Conservation (phyloP, 2,888 invertebrate species). For the Erpobdella octoculata region DNA sequence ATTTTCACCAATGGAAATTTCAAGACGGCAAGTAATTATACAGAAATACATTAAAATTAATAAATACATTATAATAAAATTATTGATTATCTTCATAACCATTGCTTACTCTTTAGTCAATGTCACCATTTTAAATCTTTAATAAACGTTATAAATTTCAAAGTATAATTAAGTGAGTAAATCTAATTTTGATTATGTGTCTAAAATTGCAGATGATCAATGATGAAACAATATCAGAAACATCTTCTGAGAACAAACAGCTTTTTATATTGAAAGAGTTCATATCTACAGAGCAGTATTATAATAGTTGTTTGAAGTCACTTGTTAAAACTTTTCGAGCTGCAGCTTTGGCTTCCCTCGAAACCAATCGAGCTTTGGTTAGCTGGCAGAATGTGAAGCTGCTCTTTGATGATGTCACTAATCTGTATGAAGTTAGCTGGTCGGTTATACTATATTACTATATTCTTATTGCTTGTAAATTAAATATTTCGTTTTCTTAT, state of each 20-base stretch:
- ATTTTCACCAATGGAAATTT: no score
- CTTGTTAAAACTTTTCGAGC: neutral
- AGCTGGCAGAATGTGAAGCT: slow-evolving; percentile 25
- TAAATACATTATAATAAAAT: no score
- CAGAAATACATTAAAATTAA: no score
- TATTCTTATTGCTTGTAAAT: neutral
- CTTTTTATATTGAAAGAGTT: neutral
- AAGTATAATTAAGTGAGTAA: no score
- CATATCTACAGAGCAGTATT: neutral
- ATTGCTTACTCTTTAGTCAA: no score
- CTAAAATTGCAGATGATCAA: no score
- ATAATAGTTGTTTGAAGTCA: neutral
- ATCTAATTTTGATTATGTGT: no score
- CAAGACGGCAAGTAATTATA: no score
- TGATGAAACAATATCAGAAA: neutral
- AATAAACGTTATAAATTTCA: no score
- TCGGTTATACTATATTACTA: neutral
- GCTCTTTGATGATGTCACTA: slow-evolving; percentile 16
- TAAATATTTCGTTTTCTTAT: neutral
- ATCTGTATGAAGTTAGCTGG: slow-evolving; percentile 15
- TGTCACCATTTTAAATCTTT: no score
- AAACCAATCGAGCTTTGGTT: slow-evolving; percentile 9
- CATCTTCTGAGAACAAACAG: neutral
- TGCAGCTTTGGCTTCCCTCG: slow-evolving; percentile 1
- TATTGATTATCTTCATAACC: no score